Base-by-base conservation (phyloP, 30 jellyfish, hydroid and myxozoan genomes). In the Aurelia coerulea region DNA sequence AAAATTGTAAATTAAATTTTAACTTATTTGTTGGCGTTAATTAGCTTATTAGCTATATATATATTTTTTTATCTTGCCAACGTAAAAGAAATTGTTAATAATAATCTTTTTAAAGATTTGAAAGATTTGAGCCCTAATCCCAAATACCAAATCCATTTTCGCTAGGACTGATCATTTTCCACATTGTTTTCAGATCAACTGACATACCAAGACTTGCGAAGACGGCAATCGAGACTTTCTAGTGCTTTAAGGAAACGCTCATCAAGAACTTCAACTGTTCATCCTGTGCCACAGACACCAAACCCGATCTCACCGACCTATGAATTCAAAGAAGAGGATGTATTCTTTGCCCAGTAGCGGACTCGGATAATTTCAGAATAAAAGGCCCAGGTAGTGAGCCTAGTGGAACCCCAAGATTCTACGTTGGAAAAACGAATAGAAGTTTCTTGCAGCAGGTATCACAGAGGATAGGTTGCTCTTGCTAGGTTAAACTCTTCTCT, bases 221-320 rank as follows among this genome's bases (percentile, higher is more conserved):
- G 71, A 15, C 92, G 77, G 29, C 83, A 75, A n/a, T 58, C 85
- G 2, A 13, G 81, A 69, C 74, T 56, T 33, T 83, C 92, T 2
- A 34, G 78, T 37, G n/a, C 79, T 9, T 13, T 83, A 63, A 37
- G 92, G 23, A 83, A 16, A 9, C 81, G 92, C 8, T 71, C 92
- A 5, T 68, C 92, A 8, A 58, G 86, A 41, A 23, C 32, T 59
- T 83, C 92, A n/a, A 83, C 73, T 62, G 79, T 73, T 4, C 80
- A 68, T 23, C 82, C 90, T 13, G 52, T 63, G 1, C 81, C 92
- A n/a, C 79, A 62, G 35, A 77, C 92, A n/a, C 92, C 92, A 18
- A 15, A 42, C 29, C 29, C 62, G 14, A 53, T 32, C 51, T 81
- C 91, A 10, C 91, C 91, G 42, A 34, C 46, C 18, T 71, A 74